phyloP scores from a whole-genome alignment of 2,888 invertebrate species.

The Limnephilus rhombicus region DNA sequence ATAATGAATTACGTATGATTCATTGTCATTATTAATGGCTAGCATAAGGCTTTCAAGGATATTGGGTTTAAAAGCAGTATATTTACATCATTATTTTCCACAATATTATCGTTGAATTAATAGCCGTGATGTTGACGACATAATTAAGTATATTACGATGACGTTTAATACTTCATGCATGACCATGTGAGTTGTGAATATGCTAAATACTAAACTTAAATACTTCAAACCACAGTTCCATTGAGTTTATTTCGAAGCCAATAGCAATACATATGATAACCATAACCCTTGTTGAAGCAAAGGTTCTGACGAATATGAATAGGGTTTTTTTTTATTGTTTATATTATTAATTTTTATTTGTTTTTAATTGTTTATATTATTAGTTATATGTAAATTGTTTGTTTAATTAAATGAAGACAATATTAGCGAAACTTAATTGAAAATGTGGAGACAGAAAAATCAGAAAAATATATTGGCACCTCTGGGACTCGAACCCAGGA shows the following conservation, averaged over 20 bases:
- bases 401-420: too few species aligned
- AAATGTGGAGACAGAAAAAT: too few species aligned
- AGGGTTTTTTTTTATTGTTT: too few species aligned
- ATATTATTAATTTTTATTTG: too few species aligned
- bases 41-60: neutral
- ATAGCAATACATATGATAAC: neutral
- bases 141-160: neutral
- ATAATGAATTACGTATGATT: constrained; percentile 7
- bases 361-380: too few species aligned
- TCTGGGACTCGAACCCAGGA: too few species aligned
- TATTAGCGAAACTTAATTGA: too few species aligned
- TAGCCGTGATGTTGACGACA: neutral
- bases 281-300: neutral
- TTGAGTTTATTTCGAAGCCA: neutral
- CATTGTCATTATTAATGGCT: constrained; percentile 8
- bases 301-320: too few species aligned
- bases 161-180: neutral
- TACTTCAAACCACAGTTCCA: neutral
- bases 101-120: neutral
- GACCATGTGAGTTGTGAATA: neutral
- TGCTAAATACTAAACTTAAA: neutral
- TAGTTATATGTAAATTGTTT: too few species aligned
- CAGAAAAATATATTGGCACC: too few species aligned
- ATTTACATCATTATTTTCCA: neutral
- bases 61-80: neutral